Percentiles rank a stretch among this genome's conserved stretches.
These are phyloP conservation scores for Yponomeuta malinellus DNA, from an alignment of 2,888 invertebrate genomes.

Conservation along the genomic window DNA sequence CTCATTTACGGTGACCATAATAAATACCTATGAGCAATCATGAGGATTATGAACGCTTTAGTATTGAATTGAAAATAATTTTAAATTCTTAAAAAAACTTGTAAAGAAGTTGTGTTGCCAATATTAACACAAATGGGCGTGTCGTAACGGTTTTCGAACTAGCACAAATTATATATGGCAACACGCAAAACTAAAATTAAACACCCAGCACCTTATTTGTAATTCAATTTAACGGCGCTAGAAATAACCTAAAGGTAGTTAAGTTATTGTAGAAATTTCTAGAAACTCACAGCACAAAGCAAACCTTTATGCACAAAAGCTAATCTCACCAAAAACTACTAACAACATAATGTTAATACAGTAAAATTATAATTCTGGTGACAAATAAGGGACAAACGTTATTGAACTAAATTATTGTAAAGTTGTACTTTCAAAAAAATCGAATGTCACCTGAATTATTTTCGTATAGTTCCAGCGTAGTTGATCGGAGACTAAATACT, in stretches of 20 bases:
- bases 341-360: background rate
- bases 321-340: background rate
- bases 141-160: background rate
- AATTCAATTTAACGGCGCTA: background rate
- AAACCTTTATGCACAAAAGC: background rate
- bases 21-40: too few species aligned
- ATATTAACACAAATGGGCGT: background rate
- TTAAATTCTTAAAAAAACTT: background rate
- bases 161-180: background rate
- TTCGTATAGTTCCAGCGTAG: background rate
- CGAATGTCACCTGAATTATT: too few species aligned
- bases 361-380: background rate
- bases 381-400: background rate
- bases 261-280: background rate
- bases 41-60: too few species aligned
- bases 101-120: background rate
- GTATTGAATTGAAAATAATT: too few species aligned
- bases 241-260: background rate
- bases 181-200: background rate
- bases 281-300: background rate
- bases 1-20: too few species aligned
- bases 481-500: slow-evolving; percentile 7
- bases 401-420: too few species aligned
- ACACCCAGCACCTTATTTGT: background rate
- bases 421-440: too few species aligned